phyloP scores from a whole-genome alignment of 2,888 invertebrate species.

The Pheosia tremula region DNA sequence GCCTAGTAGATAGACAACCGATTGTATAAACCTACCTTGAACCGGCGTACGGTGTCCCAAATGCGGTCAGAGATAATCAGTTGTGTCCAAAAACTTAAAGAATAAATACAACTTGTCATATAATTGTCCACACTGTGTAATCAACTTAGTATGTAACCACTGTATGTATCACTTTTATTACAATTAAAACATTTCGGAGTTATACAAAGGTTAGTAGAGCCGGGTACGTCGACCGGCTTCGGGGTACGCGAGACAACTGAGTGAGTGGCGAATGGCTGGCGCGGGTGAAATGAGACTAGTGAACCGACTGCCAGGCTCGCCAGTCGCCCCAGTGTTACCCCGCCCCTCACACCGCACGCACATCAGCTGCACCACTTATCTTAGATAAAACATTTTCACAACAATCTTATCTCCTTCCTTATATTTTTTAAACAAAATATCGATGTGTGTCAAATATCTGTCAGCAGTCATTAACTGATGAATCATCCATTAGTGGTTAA shows the following conservation, averaged over 20 bases:
- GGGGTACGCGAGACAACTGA: constrained; percentile 63
- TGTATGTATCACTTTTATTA: constrained; percentile 41
- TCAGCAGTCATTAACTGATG: background rate
- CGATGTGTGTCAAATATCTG: constrained; percentile 16
- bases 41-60: constrained; percentile 41
- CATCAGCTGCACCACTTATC: constrained; percentile 43
- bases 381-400: constrained; percentile 24
- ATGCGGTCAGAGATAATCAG: constrained; percentile 24
- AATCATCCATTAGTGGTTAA: background rate
- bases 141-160: constrained; percentile 31
- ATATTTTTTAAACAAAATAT: constrained; percentile 19
- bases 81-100: constrained; percentile 20
- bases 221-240: constrained; percentile 50
- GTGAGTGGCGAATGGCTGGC: constrained; percentile 33
- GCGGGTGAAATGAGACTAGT: constrained; percentile 20
- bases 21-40: constrained; percentile 50
- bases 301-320: background rate
- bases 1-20: constrained; percentile 34
- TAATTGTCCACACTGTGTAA: constrained; percentile 25
- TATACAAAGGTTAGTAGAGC: constrained; percentile 29
- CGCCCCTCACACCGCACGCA: constrained; percentile 33
- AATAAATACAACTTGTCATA: constrained; percentile 44
- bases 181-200: constrained; percentile 25
- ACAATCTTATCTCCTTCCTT: constrained; percentile 20
- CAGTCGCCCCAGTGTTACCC: constrained; percentile 18